phyloP scores from a whole-genome alignment of 2,888 invertebrate genomes.

The Syrista parreyssii region DNA sequence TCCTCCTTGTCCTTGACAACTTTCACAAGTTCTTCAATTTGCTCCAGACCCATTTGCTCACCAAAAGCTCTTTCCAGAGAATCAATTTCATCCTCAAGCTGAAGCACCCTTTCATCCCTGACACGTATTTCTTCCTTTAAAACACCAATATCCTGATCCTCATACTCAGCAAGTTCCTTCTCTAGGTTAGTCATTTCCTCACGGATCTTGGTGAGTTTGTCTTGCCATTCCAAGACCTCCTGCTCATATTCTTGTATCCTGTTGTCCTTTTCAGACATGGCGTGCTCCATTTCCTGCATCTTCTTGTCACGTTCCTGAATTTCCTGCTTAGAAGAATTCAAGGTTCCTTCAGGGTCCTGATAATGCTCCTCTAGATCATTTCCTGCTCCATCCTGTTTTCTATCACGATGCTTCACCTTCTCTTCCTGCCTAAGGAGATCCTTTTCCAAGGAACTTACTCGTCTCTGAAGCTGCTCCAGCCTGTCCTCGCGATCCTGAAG shows the following conservation, averaged over 20 bases:
- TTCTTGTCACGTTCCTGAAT: slow-evolving; percentile 20
- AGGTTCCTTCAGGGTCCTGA: not conserved
- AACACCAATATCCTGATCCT: slow-evolving; percentile 47
- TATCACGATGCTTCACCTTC: too few species aligned
- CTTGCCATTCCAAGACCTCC: slow-evolving; percentile 44
- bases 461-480: slow-evolving; percentile 48
- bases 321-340: too few species aligned
- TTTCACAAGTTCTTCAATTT: slow-evolving; percentile 53
- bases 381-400: slow-evolving; percentile 8
- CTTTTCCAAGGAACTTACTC: slow-evolving; percentile 35
- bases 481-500: slow-evolving; percentile 54
- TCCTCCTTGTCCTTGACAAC: slow-evolving; percentile 60
- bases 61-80: slow-evolving; percentile 53
- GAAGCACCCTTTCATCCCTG: slow-evolving; percentile 46
- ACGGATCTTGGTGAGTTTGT: slow-evolving; percentile 37
- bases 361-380: not conserved
- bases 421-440: slow-evolving; percentile 19
- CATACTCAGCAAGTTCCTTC: slow-evolving; percentile 45
- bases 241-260: slow-evolving; percentile 47
- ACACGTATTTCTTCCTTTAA: slow-evolving; percentile 53
- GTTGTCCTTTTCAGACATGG: slow-evolving; percentile 48
- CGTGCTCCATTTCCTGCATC: slow-evolving; percentile 49
- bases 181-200: slow-evolving; percentile 41
- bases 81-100: slow-evolving; percentile 55
- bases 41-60: slow-evolving; percentile 54